Evolutionary conservation across 2,797 vertebrate species (phyloP).

Genomic region (Myripristis murdjan): DNA sequence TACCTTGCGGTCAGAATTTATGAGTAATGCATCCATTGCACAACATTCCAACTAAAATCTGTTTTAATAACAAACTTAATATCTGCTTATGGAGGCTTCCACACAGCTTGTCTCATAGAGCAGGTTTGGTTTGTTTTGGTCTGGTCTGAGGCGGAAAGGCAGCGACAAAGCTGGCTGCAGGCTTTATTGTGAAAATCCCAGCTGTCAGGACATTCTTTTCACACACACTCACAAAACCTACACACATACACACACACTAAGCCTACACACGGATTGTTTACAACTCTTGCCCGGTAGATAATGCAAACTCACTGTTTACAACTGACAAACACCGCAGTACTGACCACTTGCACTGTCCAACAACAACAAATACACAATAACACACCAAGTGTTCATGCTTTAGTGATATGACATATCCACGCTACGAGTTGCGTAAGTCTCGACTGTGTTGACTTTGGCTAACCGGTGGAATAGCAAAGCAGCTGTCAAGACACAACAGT

Average conservation of each 20-base stretch:
- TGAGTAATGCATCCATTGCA: not conserved
- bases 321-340: not conserved
- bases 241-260: not conserved
- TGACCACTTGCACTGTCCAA: not conserved
- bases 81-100: slow-evolving; percentile 8
- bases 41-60: slow-evolving; percentile 6
- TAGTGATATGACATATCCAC: slow-evolving; percentile 25
- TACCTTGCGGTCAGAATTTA: not conserved
- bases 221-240: slow-evolving; percentile 45
- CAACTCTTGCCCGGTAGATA: slow-evolving; percentile 1
- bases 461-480: slow-evolving; percentile 11
- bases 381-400: too few relatives aligned
- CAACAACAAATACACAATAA: not conserved
- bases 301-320: slow-evolving; percentile 48
- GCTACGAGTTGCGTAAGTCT: slow-evolving; percentile 26
- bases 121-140: slow-evolving; percentile 72
- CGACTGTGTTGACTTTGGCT: not conserved
- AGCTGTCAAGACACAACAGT: not conserved
- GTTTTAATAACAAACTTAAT: slow-evolving; percentile 13
- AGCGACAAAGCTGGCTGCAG: slow-evolving; percentile 53
- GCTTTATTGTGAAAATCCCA: slow-evolving; percentile 74
- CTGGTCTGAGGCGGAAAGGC: slow-evolving; percentile 35
- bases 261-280: slow-evolving; percentile 7
- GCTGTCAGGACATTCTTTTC: slow-evolving; percentile 78
- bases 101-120: slow-evolving; percentile 17